Percentiles rank a stretch among this genome's conserved stretches.
phyloP scores from a whole-genome alignment of 2,797 vertebrate species.

The Neostethus bicornis region DNA sequence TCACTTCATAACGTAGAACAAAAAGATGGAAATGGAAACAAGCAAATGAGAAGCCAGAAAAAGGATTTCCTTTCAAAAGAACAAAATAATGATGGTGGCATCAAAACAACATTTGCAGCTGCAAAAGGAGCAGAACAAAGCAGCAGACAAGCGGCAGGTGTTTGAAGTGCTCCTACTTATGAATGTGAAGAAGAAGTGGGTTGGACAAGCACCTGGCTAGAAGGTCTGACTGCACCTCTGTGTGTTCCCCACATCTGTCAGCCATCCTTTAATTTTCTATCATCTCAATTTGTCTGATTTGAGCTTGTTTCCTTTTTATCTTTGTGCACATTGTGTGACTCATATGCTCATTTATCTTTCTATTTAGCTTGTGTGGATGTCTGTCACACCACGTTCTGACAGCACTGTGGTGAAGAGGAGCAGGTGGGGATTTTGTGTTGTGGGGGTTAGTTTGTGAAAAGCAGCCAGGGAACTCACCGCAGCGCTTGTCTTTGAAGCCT shows the following conservation, averaged over 20 bases:
- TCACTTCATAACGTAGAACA: constrained; percentile 10
- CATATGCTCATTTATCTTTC: constrained; percentile 39
- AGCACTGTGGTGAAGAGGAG: constrained; percentile 12
- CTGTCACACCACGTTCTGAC: constrained; percentile 36
- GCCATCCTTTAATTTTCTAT: constrained; percentile 16
- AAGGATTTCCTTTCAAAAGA: constrained; percentile 45
- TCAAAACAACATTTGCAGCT: constrained; percentile 65
- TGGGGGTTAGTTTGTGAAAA: constrained; percentile 49
- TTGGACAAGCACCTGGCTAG: constrained; percentile 57
- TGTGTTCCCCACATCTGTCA: constrained; percentile 14
- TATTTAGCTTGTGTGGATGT: constrained; percentile 32
- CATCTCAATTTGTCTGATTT: constrained; percentile 38
- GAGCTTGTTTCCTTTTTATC: constrained; percentile 41
- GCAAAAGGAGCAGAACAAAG: constrained; percentile 60
- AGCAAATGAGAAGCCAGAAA: constrained; percentile 49
- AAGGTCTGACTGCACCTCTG: constrained; percentile 20
- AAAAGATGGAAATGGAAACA: constrained; percentile 56
- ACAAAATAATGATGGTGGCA: constrained; percentile 59
- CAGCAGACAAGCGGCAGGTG: constrained; percentile 54
- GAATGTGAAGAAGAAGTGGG: constrained; percentile 58
- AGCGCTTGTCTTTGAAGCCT: constrained; percentile 85
- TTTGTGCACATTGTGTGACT: constrained; percentile 46
- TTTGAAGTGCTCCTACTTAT: constrained; percentile 67
- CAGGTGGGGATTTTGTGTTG: neutral
- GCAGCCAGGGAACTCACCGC: constrained; percentile 83